Evolutionary conservation across 1,140 invertebrate genomes (phyloP).

Genomic region (Brachystomella parvula): DNA sequence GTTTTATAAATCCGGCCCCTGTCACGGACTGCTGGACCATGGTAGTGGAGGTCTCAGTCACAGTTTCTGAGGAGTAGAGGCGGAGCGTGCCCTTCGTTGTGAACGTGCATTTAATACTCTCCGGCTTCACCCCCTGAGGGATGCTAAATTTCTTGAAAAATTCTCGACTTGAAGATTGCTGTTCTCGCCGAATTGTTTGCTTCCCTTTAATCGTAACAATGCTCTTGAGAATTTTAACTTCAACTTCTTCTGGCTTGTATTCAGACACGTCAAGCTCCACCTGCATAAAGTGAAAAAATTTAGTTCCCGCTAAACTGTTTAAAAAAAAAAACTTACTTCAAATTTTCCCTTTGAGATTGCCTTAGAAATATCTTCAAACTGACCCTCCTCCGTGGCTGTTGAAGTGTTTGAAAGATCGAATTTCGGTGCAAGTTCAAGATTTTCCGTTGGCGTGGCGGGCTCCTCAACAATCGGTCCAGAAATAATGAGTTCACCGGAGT

Average conservation of each 20-base stretch:
- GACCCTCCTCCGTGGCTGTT: background rate
- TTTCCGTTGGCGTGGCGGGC: background rate
- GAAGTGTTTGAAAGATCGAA: background rate
- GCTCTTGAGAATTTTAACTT: background rate
- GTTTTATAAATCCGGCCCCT: background rate
- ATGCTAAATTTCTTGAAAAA: conserved; percentile 4
- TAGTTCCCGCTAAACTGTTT: background rate
- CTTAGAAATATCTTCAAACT: background rate
- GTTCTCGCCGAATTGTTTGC: background rate
- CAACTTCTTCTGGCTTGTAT: background rate
- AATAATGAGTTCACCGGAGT: background rate
- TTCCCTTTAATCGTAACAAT: background rate
- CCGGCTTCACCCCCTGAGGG: background rate
- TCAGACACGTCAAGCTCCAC: background rate
- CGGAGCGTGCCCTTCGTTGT: background rate
- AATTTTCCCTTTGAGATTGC: background rate
- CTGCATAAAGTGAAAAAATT: background rate
- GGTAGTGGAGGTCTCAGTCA: background rate
- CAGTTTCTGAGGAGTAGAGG: background rate
- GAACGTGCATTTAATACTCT: conserved; percentile 1
- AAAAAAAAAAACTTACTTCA: background rate
- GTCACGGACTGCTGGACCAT: background rate
- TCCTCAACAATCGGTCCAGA: conserved; percentile 2
- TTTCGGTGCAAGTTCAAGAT: background rate
- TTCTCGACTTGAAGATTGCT: background rate